Evolutionary conservation across 2,888 invertebrate species (phyloP).

Genomic region (Acronicta leporina): DNA sequence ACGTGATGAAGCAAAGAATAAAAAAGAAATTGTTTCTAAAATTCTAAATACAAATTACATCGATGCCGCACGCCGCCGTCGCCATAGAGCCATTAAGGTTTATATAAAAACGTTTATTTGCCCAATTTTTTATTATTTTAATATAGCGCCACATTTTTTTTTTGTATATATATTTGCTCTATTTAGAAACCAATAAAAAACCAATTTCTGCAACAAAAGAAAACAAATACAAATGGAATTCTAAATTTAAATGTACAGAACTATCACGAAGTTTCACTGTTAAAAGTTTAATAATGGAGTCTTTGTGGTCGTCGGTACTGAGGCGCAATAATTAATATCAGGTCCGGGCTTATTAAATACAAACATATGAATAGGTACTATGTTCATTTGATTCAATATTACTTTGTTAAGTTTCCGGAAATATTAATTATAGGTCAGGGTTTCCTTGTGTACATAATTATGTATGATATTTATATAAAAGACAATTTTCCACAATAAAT

Average conservation of each 20-base stretch:
- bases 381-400: not conserved
- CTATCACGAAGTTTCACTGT: conserved; percentile 10
- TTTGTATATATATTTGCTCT: no score
- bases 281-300: conserved; percentile 29
- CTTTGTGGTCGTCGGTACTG: conserved; percentile 7
- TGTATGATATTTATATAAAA: no score
- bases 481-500: not conserved
- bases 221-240: conserved; percentile 5
- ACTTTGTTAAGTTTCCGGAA: conserved; percentile 7
- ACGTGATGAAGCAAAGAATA: no score
- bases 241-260: conserved; percentile 16
- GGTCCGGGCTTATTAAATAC: conserved; percentile 15
- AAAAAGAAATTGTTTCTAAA: no score
- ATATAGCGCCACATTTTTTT: no score
- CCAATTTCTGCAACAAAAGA: no score
- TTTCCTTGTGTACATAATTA: no score
- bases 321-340: conserved; percentile 22
- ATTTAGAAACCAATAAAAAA: conserved; percentile 4
- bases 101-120: no score
- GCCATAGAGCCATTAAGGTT: no score
- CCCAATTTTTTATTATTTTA: no score
- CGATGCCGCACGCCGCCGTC: no score
- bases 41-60: no score
- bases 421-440: not conserved
- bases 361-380: not conserved